Percentiles rank a stretch among this genome's conserved stretches.
phyloP scores from a whole-genome alignment of 2,888 invertebrate genomes.

The Pristionchus arcanus region DNA sequence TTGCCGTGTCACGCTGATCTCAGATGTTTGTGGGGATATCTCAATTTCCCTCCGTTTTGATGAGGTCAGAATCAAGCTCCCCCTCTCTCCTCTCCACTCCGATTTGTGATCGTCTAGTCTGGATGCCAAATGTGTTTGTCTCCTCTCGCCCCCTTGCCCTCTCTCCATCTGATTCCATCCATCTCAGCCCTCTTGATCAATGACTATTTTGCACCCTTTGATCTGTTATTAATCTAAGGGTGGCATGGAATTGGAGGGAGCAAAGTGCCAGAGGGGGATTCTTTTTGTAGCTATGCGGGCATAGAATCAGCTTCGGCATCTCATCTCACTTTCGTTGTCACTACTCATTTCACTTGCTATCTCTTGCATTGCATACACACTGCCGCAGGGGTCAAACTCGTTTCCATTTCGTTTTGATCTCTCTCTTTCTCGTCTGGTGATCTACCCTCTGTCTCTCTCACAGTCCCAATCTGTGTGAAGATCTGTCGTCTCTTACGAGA shows the following conservation, averaged over 20 bases:
- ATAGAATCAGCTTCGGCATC: neutral
- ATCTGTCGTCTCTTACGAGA: neutral
- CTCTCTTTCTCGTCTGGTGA: constrained; percentile 1
- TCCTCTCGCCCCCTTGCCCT: neutral
- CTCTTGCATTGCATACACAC: neutral
- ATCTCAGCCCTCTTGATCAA: neutral
- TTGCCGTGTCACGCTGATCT: neutral
- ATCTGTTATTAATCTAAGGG: neutral
- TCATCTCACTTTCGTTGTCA: constrained; percentile 21
- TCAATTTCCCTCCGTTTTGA: neutral
- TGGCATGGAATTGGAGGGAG: neutral
- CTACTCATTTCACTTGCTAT: constrained; percentile 48
- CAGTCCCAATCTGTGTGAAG: constrained; percentile 23
- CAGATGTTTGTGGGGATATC: neutral
- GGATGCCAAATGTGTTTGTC: constrained; percentile 23
- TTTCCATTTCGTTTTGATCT: constrained; percentile 41
- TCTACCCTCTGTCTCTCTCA: constrained; percentile 14
- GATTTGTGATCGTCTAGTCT: constrained; percentile 41
- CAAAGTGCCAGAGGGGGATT: neutral
- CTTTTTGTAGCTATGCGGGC: neutral
- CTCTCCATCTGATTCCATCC: neutral
- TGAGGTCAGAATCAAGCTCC: neutral
- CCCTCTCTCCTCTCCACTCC: neutral
- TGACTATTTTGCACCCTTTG: neutral
- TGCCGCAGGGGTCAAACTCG: constrained; percentile 47